Base-by-base conservation (phyloP, 2,888 invertebrate species). In the Mesorhabditis spiculigera region DNA sequence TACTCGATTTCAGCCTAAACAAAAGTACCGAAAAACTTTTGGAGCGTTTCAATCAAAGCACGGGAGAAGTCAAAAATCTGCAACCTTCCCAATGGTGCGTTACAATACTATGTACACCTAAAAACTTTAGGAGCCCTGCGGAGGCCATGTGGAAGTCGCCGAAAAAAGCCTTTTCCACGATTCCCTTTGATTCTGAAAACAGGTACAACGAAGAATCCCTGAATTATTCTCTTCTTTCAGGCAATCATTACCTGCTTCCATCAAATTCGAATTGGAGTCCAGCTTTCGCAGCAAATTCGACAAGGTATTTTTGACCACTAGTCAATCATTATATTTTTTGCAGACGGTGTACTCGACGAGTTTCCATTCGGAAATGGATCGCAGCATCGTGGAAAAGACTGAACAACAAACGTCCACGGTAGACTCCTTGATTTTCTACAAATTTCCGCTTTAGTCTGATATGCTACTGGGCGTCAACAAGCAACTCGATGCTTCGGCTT, bases 241-340 rank as follows among this genome's bases (percentile, higher is more conserved):
- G n/a, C 58, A 50, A 50, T 50, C 58, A 13, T 50, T 50, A n/a
- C 58, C 58, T n/a, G 58, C 58, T 50, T 50, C 58, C 8, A 50
- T n/a, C 10, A 50, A 10, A 50, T 50, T 50, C 58, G 58, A 50
- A 50, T 13, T 50, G 28, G 28, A 28, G 28, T 28, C 28, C 28
- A 28, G 28, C 28, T 28, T 28, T 28, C 28, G 28, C 28, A 28
- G 28, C 28, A 28, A 28, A 28, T 28, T 28, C 28, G 28, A 28
- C 28, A 28, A 28, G 28, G 28, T 28, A 28, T 28, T 28, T 28
- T 28, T 28, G 28, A 28, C 28, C 28, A 28, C 28, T 28, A 28
- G 28, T 28, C 28, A 28, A 28, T 28, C 28, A 28, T 28, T 28
- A 28, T 28, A 28, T 28, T 28, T n/a, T 28, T 28, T 28, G 28